phyloP scores from a whole-genome alignment of 2,888 invertebrate species.

The Cepaea hortensis region DNA sequence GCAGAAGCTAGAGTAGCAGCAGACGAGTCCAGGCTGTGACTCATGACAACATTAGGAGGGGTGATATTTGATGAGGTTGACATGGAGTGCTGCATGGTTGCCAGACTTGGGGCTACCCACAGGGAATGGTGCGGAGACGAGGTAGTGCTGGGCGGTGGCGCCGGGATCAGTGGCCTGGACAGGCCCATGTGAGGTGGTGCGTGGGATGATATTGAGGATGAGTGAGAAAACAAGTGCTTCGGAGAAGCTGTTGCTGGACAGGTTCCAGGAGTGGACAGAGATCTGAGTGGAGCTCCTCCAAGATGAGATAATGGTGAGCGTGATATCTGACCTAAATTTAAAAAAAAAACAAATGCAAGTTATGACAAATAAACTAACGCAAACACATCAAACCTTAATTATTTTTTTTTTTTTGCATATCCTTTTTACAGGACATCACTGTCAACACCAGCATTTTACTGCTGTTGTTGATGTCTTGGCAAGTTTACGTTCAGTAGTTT shows the following conservation, averaged over 20 bases:
- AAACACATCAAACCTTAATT: neutral
- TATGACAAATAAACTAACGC: neutral
- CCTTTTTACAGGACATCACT: too few relatives aligned
- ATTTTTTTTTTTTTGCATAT: neutral
- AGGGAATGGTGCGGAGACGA: constrained; percentile 45
- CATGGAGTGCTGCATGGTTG: constrained; percentile 80
- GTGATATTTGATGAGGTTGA: constrained; percentile 71
- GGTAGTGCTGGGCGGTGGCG: constrained; percentile 35
- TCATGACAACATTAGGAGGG: constrained; percentile 76
- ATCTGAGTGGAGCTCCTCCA: constrained; percentile 21
- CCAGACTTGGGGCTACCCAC: constrained; percentile 79
- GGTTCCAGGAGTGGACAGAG: constrained; percentile 36
- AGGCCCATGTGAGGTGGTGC: constrained; percentile 44
- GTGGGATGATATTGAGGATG: constrained; percentile 45
- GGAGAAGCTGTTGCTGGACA: constrained; percentile 12
- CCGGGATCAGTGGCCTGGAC: constrained; percentile 77
- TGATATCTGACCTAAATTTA: constrained; percentile 31
- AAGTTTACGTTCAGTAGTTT: neutral
- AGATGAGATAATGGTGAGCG: constrained; percentile 33
- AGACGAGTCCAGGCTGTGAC: constrained; percentile 37
- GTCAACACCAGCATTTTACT: neutral
- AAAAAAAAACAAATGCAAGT: neutral
- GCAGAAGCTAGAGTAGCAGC: neutral
- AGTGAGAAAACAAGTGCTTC: constrained; percentile 26
- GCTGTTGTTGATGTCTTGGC: neutral